Evolutionary conservation across 2,888 invertebrate genomes (phyloP), one percentile per base, ranked within the genome.

Genomic region (Meiosimyza decipiens): DNA sequence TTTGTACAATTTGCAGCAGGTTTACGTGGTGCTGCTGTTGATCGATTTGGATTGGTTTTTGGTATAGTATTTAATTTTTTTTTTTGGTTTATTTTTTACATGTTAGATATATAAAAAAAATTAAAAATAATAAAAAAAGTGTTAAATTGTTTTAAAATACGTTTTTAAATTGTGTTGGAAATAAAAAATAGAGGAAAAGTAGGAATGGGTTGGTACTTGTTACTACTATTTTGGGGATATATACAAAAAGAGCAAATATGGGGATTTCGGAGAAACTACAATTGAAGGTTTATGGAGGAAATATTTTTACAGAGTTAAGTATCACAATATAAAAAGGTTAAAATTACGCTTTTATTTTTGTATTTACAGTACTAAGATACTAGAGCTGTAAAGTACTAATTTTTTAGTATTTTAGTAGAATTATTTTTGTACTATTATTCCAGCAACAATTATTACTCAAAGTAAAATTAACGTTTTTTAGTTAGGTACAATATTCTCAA

Each of bases 1-100:
- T 82, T 83, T 80, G 85, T 83, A 85, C 87, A 87, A 82, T 83
- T 86, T 81, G 79, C 81, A 81, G 80, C 80, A 75, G 81, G 74
- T 74, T 74, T 72, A 73, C 79, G 73, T 78, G 79, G 73, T 28
- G 72, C 79, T 77, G 74, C 78, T 77, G 80, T 81, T 84, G 81
- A 77, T 78, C 78, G 71, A 50, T 54, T 70, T 63, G 40, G 40
- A 40, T 40, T 9, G 51, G 15, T 70, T 73, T 75, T 75, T 73
- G 59, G 70, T 78, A 68, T 57, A 75, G 71, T 66, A 72, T 70
- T 71, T 55, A 33, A 65, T 75, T 76, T 72, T 59, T 70, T 73
- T 76, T 74, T 72, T 40, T 40, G 71, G 71, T 77, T 77, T 76
- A 28, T 73, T 78, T 79, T 78, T 78, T 78, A 80, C 81, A 81